Percentiles rank a stretch among this genome's conserved stretches.
Conservation (phyloP, 2,113 vertebrate genomes). For the Baryphthengus martii region DNA sequence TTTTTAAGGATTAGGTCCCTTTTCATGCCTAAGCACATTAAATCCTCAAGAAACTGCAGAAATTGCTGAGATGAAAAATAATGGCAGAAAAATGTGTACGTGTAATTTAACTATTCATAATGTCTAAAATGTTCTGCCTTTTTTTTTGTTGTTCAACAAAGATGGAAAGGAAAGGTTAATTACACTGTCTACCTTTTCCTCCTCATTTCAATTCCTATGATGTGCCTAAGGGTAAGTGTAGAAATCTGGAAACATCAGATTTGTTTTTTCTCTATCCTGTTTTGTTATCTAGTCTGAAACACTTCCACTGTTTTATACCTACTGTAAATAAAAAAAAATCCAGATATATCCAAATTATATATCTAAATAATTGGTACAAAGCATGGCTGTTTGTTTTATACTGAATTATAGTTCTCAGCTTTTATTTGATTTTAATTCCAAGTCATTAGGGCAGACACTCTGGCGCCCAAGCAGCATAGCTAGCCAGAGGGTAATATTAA, state of each 20-base stretch:
- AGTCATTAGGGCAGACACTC: slow-evolving; percentile 52
- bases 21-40: slow-evolving; percentile 20
- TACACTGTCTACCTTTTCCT: slow-evolving; percentile 12
- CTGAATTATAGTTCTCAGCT: slow-evolving; percentile 22
- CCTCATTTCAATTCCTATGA: slow-evolving; percentile 7
- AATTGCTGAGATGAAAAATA: not conserved
- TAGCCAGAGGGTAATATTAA: slow-evolving; percentile 57
- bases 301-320: not conserved
- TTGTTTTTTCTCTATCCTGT: not conserved
- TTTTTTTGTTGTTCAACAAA: not conserved
- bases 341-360: not conserved
- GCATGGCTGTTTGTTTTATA: slow-evolving; percentile 17
- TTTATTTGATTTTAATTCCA: slow-evolving; percentile 70
- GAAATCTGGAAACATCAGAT: not conserved
- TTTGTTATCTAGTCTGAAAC: not conserved
- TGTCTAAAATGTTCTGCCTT: not conserved
- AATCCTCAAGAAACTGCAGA: slow-evolving; percentile 24
- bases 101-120: not conserved
- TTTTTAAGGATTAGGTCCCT: slow-evolving; percentile 13
- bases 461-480: slow-evolving; percentile 12
- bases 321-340: not conserved
- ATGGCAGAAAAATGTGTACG: not conserved
- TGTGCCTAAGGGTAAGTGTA: slow-evolving; percentile 28
- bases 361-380: not conserved
- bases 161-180: slow-evolving; percentile 41